Evolutionary conservation across 1,140 invertebrate species (phyloP), one percentile per base, ranked within the genome.

Genomic region (Brevipalpus yothersi): DNA sequence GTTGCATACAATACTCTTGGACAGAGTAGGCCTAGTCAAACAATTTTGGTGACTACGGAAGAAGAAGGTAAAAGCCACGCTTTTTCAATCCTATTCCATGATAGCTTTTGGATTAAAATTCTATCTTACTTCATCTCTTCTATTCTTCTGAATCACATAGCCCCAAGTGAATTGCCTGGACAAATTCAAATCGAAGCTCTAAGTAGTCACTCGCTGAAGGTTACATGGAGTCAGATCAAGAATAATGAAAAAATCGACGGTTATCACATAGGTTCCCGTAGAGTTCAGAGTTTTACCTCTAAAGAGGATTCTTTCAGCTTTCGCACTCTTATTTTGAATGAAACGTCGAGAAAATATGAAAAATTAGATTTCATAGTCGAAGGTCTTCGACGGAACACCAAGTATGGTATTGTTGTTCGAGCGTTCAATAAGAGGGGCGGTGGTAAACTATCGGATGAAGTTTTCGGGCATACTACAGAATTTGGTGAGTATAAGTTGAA

Each of bases 1-100:
- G 79, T 87, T 65, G 92, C 94, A 11, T 83, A 95, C 19, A 99
- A 98, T 73, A 94, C 95, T 74, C 92, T 90, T 55, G 94, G 95
- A 51, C 79, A 76, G 7, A 91, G 89, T 1, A 82, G 84, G 51
- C 81, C 91, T n/a, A 95, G 90, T 23, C 90, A 94, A 65, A 81
- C 91, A 53, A 78, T 87, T 13, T 80, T 82, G 72, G 80, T 84
- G 4, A 82, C 78, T 40, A 88, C 86, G 15, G 75, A 82, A 63
- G 86, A 89, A 75, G 84, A 87, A 79, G 83, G 66, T 73, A 41
- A 65, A 67, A 31, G 5, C 31, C 2, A 31, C 5, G 5, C 31
- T 31, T 31, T 31, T 31, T 31, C n/a, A n/a, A n/a, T 31, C 5
- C 31, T 5, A 31, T 31, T 5, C 5, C 31, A 3, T 31, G 31